A percentile compares a stretch with the other conserved stretches of the same genome.
phyloP scores from a whole-genome alignment of 2,797 vertebrate species.

The Lepilemur septentrionalis region DNA sequence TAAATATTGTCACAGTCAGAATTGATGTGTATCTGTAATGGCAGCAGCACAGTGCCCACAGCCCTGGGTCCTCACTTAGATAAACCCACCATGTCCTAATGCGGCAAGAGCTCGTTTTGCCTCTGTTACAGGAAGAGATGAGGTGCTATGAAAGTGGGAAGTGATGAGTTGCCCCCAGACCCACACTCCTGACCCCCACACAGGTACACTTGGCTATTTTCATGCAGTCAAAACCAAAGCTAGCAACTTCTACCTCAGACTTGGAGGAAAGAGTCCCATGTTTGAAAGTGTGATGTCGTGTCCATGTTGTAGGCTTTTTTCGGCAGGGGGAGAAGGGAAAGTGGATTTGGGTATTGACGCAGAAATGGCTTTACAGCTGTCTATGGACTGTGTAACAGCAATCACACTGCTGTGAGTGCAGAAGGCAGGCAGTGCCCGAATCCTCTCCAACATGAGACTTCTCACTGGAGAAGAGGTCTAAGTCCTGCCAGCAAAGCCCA shows the following conservation, averaged over 20 bases:
- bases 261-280: background rate
- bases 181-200: background rate
- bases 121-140: background rate
- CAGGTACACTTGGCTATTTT: too few species aligned
- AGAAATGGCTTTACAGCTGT: background rate
- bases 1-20: fast-evolving
- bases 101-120: background rate
- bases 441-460: background rate
- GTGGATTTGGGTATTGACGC: background rate
- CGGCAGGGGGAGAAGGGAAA: background rate
- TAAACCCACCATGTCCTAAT: background rate
- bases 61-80: background rate
- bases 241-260: fast-evolving
- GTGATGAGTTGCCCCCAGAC: background rate
- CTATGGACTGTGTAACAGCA: background rate
- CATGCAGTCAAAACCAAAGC: background rate
- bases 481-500: background rate
- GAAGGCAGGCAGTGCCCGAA: fast-evolving
- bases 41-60: too few species aligned
- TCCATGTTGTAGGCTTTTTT: background rate
- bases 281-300: background rate
- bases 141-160: fast-evolving
- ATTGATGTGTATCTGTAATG: fast-evolving
- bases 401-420: background rate
- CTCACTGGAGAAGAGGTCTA: background rate